phyloP scores from a whole-genome alignment of 2,888 invertebrate species.

The Escarpia spicata region DNA sequence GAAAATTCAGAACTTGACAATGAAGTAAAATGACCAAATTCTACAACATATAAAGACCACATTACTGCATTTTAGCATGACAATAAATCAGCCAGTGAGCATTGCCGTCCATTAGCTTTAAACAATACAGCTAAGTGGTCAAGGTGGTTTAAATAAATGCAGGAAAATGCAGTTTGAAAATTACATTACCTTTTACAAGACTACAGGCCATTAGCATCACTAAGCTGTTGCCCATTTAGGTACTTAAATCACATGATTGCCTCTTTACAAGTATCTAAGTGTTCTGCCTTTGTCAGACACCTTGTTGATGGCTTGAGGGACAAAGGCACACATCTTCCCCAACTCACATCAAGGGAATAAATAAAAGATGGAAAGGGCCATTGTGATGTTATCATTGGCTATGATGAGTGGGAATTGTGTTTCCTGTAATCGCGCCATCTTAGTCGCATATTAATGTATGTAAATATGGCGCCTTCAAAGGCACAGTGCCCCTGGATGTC shows the following conservation, averaged over 20 bases:
- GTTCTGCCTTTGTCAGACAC: background rate
- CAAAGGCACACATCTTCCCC: background rate
- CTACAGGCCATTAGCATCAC: background rate
- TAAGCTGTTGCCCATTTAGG: background rate
- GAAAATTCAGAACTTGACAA: too few species aligned
- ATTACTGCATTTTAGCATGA: too few species aligned
- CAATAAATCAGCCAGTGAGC: too few species aligned
- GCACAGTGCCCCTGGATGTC: too few species aligned
- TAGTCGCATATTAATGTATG: background rate
- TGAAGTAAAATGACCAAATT: too few species aligned
- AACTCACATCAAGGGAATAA: background rate
- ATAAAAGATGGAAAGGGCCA: background rate
- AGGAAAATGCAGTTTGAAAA: background rate
- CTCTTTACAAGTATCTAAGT: background rate
- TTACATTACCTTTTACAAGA: background rate
- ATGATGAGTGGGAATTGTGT: background rate
- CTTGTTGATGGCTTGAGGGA: background rate
- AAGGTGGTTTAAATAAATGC: background rate
- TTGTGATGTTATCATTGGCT: background rate
- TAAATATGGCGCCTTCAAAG: background rate
- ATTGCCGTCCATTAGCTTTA: background rate
- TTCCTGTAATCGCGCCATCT: background rate
- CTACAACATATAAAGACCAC: too few species aligned
- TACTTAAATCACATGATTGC: conserved; percentile 10
- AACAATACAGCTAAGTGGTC: background rate